These are phyloP conservation scores for Pyrgilauda ruficollis DNA, from an alignment of 2,113 vertebrate species.

Conservation along the genomic window DNA sequence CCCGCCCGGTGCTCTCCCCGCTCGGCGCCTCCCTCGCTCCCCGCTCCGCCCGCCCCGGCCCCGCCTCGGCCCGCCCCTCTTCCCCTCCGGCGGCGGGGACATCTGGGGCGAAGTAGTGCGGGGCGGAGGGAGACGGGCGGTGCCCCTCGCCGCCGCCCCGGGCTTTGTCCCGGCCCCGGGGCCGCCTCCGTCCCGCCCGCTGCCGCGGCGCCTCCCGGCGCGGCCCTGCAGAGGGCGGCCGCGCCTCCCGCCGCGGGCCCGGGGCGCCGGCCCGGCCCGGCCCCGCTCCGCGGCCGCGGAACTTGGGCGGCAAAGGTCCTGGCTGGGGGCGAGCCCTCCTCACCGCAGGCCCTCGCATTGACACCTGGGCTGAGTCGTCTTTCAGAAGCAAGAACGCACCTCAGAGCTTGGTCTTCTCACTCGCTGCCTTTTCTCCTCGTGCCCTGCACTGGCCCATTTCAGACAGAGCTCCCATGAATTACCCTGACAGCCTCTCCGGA, in stretches of 20 bases:
- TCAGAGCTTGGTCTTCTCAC: fast-evolving
- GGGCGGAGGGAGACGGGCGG: not conserved
- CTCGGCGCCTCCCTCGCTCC: not conserved
- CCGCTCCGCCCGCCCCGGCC: not conserved
- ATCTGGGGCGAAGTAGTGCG: not conserved
- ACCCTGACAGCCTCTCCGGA: no score
- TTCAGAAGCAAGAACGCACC: fast-evolving
- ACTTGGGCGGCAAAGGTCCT: no score
- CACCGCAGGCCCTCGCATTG: fast-evolving
- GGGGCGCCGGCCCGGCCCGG: not conserved
- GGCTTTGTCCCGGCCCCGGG: no score
- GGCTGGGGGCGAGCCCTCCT: not conserved
- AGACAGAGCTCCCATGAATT: fast-evolving
- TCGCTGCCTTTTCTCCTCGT: not conserved
- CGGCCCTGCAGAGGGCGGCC: not conserved
- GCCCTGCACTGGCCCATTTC: not conserved
- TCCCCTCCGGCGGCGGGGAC: not conserved
- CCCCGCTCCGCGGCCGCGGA: not conserved
- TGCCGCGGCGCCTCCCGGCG: no score
- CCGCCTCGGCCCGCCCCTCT: not conserved
- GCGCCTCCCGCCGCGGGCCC: not conserved
- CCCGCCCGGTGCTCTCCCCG: not conserved
- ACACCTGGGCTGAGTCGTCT: fast-evolving
- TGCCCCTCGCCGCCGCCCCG: no score
- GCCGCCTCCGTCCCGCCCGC: no score